phyloP scores from a whole-genome alignment of 2,113 vertebrate genomes.

The Lethenteron camtschaticum region DNA sequence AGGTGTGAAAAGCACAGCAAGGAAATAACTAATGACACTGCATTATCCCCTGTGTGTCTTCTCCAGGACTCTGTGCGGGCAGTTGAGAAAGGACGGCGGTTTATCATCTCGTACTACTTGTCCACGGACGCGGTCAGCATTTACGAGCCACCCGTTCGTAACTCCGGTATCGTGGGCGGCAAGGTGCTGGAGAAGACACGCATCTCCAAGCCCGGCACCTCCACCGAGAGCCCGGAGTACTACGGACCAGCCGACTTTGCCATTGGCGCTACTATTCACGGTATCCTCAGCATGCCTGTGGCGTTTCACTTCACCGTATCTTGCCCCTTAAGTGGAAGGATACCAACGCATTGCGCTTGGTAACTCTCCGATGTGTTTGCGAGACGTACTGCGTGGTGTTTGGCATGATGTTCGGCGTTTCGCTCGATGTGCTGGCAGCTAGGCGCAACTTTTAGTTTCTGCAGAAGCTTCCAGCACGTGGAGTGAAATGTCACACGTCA shows the following conservation, averaged over 20 bases:
- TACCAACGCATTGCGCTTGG: too few relatives aligned
- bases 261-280: constrained; percentile 49
- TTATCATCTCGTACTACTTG: constrained; percentile 56
- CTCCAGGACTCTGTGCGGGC: constrained; percentile 46
- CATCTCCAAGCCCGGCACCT: constrained; percentile 38
- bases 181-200: constrained; percentile 43
- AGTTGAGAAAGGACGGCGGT: constrained; percentile 34
- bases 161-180: constrained; percentile 56
- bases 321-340: too few relatives aligned
- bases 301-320: background rate
- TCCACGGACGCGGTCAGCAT: constrained; percentile 52
- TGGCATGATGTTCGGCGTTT: too few relatives aligned
- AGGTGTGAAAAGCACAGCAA: too few relatives aligned
- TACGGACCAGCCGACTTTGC: constrained; percentile 53
- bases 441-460: too few relatives aligned
- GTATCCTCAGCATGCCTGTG: constrained; percentile 18
- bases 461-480: too few relatives aligned
- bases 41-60: constrained; percentile 1
- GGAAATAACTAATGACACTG: background rate
- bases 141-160: constrained; percentile 40
- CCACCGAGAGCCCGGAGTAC: constrained; percentile 30
- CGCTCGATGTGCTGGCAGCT: too few relatives aligned
- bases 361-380: too few relatives aligned
- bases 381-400: too few relatives aligned
- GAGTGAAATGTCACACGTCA: too few relatives aligned